Base-by-base conservation (phyloP, 2,888 invertebrate genomes). In the Pollenia amentaria region DNA sequence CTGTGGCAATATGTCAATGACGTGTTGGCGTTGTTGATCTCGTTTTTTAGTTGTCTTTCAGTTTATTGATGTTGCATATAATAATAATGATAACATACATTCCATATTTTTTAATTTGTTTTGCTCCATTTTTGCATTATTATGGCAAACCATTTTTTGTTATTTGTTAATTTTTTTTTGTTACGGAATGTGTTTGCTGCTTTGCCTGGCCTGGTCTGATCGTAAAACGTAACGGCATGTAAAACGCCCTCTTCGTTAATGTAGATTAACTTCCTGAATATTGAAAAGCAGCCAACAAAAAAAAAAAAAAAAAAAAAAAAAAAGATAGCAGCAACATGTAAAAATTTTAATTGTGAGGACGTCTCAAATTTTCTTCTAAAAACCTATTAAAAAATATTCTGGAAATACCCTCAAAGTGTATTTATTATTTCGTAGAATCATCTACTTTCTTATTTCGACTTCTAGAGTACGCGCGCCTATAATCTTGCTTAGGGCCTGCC, bases 1-100 rank as follows among this genome's bases (percentile, higher is more conserved):
- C 72, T 81, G 81, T 85, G 81, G 85, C 85, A 85, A 77, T 85
- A 85, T 81, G 85, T 85, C 85, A 85, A 85, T 85, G 85, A 85
- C 76, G 85, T 85, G 76, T 80, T 85, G 84, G 80, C 84, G 84
- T 73, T 75, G 80, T 73, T 84, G 80, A 80, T 84, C 78, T 79
- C 73, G 67, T 78, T 73, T 78, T 73, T 46, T 29, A 57, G 10
- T 8, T 70, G 16, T 42, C 44, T 67, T 64, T 44, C n/a, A 44
- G 21, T 67, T 12, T 65, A 55, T 21, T 40, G 65, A 55, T 76
- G 76, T 55, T 72, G 57, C 65, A 67, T 53, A 29, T 69, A 18
- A 38, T 4, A n/a, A n/a, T n/a, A n/a, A n/a, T n/a, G n/a, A n/a
- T n/a, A n/a, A n/a, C n/a, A n/a, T n/a, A n/a, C n/a, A 6, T 29